A percentile compares a stretch with the other conserved stretches of the same genome.
These are phyloP conservation scores for Grapholita molesta DNA, from an alignment of 1,140 invertebrate genomes.

Conservation along the genomic window DNA sequence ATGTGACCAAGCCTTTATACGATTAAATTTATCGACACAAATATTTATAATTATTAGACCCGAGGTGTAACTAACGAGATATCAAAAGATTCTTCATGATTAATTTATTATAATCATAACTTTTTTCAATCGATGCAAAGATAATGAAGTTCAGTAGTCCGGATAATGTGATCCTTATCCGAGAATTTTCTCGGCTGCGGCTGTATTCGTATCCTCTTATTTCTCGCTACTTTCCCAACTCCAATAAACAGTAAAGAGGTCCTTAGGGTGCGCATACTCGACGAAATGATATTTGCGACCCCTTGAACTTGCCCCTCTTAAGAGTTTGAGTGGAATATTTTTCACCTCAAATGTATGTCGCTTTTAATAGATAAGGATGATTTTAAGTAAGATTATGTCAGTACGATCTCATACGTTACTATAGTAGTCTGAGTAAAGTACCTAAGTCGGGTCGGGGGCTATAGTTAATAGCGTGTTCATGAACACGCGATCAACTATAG, in stretches of 20 bases:
- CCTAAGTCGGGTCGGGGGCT: background rate
- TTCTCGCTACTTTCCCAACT: slow-evolving; percentile 3
- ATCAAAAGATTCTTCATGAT: too few species aligned
- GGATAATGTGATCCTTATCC: background rate
- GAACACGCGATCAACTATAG: too few species aligned
- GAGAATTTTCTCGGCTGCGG: background rate
- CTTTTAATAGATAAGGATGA: background rate
- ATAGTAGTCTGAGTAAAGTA: background rate
- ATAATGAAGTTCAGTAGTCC: background rate
- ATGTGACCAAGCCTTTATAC: too few species aligned
- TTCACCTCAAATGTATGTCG: background rate
- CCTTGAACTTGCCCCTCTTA: background rate
- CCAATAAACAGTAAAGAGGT: slow-evolving; percentile 3
- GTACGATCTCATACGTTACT: background rate
- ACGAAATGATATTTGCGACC: slow-evolving; percentile 2
- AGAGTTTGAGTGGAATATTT: background rate
- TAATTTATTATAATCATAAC: too few species aligned
- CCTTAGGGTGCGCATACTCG: background rate
- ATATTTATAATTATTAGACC: too few species aligned
- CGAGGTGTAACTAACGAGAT: too few species aligned
- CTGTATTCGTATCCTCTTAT: slow-evolving; percentile 4
- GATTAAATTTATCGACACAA: too few species aligned
- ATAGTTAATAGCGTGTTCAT: background rate
- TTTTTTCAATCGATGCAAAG: too few species aligned
- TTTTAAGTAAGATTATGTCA: background rate